Base-by-base conservation (phyloP, 2,797 vertebrate species). In the Siniperca undulata region DNA sequence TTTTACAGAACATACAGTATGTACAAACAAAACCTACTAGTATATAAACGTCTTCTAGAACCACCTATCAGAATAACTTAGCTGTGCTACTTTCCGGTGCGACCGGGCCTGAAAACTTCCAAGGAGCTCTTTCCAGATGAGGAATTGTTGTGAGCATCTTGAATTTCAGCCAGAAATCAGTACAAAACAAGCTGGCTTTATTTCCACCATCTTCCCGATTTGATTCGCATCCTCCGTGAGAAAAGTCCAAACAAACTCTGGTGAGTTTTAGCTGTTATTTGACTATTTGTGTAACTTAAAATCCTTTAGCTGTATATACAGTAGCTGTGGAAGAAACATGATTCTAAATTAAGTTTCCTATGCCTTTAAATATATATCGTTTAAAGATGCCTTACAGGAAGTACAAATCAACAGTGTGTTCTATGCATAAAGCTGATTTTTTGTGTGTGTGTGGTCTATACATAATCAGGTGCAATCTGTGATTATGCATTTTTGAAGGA, bases 301-400 rank as follows among this genome's bases (percentile, higher is more conserved):
- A 38, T n/a, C 22, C 2, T 52, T 52, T 50, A 14, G 3, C n/a
- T 19, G 42, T 27, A 46, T 17, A 66, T 6, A n/a, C n/a, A n/a
- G n/a, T n/a, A 46, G n/a, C 42, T 42, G 3, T 46, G 19, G 30
- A 36, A 36, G 6, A 68, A 68, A 34, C 3, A 3, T 68, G 17
- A 50, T 44, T 40, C 14, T 40, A 40, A 55, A 34, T n/a, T 1
- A 52, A 52, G 20, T 38, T 73, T 36, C 44, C 62, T 53, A 16
- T 6, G 6, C 22, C 48, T 65, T 59, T 61, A 50, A 38, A 38
- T 22, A n/a, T n/a, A 53, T 69, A 30, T 30, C 1, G 2, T 53
- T 65, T 44, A n/a, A 64, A 40, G 59, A 53, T 50, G 59, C 9
- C 70, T 72, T 19, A 44, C 24, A 44, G 9, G 61, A 75, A n/a